Conservation (phyloP, 2,113 vertebrate genomes). For the Arenaria interpres region DNA sequence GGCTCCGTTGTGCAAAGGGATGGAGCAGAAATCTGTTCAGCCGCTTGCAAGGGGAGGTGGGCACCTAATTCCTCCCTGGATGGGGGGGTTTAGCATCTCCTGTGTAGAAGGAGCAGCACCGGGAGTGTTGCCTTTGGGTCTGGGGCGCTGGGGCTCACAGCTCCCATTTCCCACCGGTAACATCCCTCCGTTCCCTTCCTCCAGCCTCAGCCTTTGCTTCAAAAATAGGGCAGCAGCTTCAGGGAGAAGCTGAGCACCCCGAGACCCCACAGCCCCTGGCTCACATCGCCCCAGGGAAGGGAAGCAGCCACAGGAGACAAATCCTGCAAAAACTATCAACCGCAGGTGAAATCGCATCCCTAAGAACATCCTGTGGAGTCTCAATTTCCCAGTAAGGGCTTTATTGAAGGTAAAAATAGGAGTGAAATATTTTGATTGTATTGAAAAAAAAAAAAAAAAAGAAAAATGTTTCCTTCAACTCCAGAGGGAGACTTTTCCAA, state of each 20-base stretch:
- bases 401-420: background rate
- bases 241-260: background rate
- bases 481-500: background rate
- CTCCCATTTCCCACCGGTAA: background rate
- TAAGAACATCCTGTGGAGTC: background rate
- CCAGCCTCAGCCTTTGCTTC: background rate
- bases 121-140: background rate
- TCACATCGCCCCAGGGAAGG: fast-evolving
- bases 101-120: background rate
- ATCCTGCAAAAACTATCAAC: background rate
- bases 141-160: fast-evolving
- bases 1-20: background rate
- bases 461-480: background rate
- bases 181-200: background rate
- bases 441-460: background rate
- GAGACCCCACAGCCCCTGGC: fast-evolving
- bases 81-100: background rate
- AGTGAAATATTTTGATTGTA: background rate
- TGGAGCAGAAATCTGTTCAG: background rate
- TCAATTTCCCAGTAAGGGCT: background rate
- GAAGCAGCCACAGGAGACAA: background rate
- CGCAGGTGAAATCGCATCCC: background rate
- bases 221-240: background rate
- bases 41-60: background rate
- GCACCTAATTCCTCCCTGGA: background rate